Conservation (phyloP, 2,797 vertebrate genomes). For the Takifugu ocellatus region DNA sequence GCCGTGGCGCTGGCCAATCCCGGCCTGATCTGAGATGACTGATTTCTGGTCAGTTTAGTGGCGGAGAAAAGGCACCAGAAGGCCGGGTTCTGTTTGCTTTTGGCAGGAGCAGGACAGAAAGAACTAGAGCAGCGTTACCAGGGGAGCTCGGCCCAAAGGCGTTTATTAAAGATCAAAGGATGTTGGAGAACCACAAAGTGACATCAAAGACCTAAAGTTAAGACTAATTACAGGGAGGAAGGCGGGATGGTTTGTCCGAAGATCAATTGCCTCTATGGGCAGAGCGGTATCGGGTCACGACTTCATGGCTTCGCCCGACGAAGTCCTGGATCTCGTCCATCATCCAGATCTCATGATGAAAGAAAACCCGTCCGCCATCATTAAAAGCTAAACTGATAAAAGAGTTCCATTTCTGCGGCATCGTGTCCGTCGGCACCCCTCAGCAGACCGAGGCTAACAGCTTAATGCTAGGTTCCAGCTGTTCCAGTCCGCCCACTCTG, state of each 20-base stretch:
- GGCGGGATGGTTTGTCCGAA: conserved; percentile 53
- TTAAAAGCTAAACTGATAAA: too few relatives aligned
- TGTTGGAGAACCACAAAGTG: conserved; percentile 53
- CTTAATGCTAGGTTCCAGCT: too few relatives aligned
- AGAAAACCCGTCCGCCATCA: too few relatives aligned
- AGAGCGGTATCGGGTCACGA: conserved; percentile 54
- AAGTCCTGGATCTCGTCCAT: too few relatives aligned
- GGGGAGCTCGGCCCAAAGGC: conserved; percentile 54
- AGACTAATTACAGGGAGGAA: conserved; percentile 18
- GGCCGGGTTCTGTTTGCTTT: conserved; percentile 24
- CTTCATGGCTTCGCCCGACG: conserved; percentile 30
- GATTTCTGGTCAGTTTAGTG: conserved; percentile 32
- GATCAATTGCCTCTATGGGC: conserved; percentile 61
- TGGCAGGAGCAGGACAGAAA: conserved; percentile 44
- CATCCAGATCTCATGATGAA: too few relatives aligned
- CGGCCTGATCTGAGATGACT: conserved; percentile 4
- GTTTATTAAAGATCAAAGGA: conserved; percentile 63
- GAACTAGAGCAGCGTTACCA: conserved; percentile 58
- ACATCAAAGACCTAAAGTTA: conserved; percentile 40
- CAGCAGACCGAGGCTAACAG: too few relatives aligned
- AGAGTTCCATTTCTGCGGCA: too few relatives aligned
- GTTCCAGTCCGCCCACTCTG: too few relatives aligned
- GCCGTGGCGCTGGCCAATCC: conserved; percentile 2
- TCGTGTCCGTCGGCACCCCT: too few relatives aligned
- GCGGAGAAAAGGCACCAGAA: conserved; percentile 26